A percentile compares a stretch with the other conserved stretches of the same genome.
These are phyloP conservation scores for Ceratotherium simum DNA, from an alignment of 2,113 vertebrate genomes.

Conservation along the genomic window DNA sequence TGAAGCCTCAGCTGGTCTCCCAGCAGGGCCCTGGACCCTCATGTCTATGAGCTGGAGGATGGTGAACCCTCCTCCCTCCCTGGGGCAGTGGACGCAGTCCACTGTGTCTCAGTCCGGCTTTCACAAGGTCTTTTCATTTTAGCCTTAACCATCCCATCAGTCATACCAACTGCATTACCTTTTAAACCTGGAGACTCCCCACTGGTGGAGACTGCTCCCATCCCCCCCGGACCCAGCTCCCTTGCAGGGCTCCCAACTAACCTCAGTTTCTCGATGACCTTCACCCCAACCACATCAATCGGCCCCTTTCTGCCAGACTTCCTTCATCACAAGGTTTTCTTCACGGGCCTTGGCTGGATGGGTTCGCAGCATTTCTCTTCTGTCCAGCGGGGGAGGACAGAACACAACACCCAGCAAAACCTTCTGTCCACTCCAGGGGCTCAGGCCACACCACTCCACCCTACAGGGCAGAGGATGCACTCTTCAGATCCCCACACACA, in stretches of 20 bases:
- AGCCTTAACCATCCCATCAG: neutral
- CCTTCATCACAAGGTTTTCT: neutral
- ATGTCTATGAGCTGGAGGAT: neutral
- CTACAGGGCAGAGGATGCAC: neutral
- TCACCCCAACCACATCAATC: too few relatives aligned
- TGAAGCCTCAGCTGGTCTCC: neutral
- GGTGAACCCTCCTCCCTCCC: neutral
- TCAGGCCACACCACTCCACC: neutral
- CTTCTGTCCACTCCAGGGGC: accelerated
- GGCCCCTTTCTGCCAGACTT: neutral
- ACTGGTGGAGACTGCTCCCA: neutral
- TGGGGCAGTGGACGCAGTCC: neutral
- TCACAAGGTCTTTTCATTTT: neutral
- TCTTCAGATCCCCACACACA: neutral
- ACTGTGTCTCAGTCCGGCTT: neutral
- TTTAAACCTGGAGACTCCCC: neutral
- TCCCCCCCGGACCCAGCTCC: neutral
- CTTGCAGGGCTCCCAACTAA: neutral
- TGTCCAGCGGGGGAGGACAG: neutral
- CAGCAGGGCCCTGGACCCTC: neutral
- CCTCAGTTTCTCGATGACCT: neutral
- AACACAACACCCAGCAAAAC: neutral
- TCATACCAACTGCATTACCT: neutral
- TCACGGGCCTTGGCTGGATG: accelerated
- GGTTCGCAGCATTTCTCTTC: neutral